Conservation (phyloP, 2,113 vertebrate species). For the Thomomys bottae region DNA sequence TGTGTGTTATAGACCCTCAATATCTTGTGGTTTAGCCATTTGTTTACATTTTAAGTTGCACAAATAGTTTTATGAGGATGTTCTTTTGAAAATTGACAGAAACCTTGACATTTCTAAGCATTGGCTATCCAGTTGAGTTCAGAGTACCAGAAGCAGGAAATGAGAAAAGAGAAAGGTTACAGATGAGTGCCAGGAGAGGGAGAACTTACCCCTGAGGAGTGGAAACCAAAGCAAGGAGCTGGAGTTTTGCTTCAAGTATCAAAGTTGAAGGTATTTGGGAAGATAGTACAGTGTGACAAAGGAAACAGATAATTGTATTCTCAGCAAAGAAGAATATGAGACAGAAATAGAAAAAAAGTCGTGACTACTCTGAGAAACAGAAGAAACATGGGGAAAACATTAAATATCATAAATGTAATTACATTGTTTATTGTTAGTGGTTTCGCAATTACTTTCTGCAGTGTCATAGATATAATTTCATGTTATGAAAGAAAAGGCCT, state of each 20-base stretch:
- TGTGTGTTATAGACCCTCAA: not conserved
- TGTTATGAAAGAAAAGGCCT: not conserved
- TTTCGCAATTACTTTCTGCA: not conserved
- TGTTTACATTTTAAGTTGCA: slow-evolving; percentile 39
- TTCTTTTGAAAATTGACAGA: slow-evolving; percentile 32
- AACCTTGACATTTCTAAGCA: slow-evolving; percentile 20
- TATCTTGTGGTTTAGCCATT: not conserved
- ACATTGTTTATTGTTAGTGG: not conserved
- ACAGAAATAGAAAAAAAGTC: slow-evolving; percentile 24
- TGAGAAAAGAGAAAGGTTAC: not conserved
- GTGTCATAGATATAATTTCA: not conserved
- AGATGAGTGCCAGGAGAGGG: not conserved
- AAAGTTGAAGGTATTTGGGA: not conserved
- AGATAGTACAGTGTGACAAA: not conserved
- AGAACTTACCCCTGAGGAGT: no score
- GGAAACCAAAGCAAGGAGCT: not conserved
- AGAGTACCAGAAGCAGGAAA: slow-evolving; percentile 1
- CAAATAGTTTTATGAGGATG: not conserved
- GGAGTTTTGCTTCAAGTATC: not conserved
- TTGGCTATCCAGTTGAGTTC: not conserved
- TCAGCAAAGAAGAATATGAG: not conserved
- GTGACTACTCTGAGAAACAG: not conserved
- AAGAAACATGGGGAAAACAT: not conserved
- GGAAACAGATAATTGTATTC: not conserved
- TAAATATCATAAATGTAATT: not conserved